Percentiles rank a stretch among this genome's conserved stretches.
Conservation (phyloP, 2,797 vertebrate species). For the Phalloptychus januarius region DNA sequence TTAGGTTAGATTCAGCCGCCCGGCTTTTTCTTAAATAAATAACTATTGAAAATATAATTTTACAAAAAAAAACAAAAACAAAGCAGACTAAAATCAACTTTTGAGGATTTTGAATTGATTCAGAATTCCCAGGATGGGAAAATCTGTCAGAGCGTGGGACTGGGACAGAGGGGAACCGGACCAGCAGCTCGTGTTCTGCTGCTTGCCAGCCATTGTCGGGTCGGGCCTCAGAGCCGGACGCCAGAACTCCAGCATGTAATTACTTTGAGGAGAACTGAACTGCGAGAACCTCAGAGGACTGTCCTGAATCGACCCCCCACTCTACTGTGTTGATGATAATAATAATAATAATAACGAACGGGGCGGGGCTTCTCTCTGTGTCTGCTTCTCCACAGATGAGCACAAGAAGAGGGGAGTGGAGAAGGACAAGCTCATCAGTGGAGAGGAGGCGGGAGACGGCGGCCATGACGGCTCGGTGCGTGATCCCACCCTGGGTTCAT, state of each 20-base stretch:
- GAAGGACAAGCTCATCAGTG: constrained; percentile 96
- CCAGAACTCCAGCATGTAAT: constrained; percentile 65
- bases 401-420: constrained; percentile 96
- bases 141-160: no score
- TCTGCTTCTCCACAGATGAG: constrained; percentile 84
- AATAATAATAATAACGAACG: neutral
- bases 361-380: constrained; percentile 32
- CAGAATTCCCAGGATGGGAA: no score
- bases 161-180: constrained; percentile 31
- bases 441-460: constrained; percentile 91
- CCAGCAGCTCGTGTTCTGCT: constrained; percentile 49
- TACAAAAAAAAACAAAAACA: fast-evolving
- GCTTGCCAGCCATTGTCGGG: constrained; percentile 60
- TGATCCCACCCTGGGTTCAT: neutral
- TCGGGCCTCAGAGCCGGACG: constrained; percentile 54
- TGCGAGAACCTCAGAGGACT: constrained; percentile 53
- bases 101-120: no score
- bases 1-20: no score
- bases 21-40: no score
- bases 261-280: constrained; percentile 62
- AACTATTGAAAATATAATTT: no score
- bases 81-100: no score
- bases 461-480: constrained; percentile 95
- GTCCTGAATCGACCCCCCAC: constrained; percentile 5
- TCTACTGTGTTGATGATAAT: constrained; percentile 37